Evolutionary conservation across 2,113 vertebrate genomes (phyloP).

Genomic region (Pseudorectes ferrugineus): DNA sequence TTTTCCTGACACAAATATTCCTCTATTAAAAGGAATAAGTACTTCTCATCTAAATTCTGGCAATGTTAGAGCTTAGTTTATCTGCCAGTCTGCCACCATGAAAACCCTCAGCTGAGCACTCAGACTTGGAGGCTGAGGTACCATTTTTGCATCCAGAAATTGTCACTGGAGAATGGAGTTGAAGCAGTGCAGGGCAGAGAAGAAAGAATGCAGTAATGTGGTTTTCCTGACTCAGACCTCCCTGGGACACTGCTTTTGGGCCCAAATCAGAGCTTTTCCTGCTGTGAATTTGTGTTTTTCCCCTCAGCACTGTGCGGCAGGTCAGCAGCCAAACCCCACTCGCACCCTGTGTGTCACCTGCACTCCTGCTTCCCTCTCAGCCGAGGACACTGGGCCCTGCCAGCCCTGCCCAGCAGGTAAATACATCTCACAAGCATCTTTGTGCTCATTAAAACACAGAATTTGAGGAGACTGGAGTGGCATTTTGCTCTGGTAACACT

Average conservation of each 20-base stretch:
- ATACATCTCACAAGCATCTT: neutral
- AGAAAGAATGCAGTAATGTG: neutral
- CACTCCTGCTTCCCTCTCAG: constrained; percentile 63
- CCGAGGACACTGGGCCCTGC: constrained; percentile 52
- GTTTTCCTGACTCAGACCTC: neutral
- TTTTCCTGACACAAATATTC: neutral
- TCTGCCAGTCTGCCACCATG: neutral
- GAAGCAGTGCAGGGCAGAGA: neutral
- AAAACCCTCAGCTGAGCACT: neutral
- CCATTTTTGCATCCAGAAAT: neutral
- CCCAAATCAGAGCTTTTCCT: neutral
- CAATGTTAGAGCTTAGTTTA: neutral
- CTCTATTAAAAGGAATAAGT: neutral
- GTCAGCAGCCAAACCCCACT: constrained; percentile 69
- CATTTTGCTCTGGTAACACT: neutral
- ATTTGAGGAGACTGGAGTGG: neutral
- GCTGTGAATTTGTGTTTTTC: neutral
- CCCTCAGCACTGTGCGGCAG: constrained; percentile 62
- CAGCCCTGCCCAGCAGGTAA: constrained; percentile 80
- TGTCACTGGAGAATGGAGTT: neutral
- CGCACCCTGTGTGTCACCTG: constrained; percentile 66
- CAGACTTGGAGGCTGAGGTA: neutral
- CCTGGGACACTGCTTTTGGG: neutral
- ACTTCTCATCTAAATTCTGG: neutral
- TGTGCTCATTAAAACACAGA: neutral